These are phyloP conservation scores for Setophaga petechia DNA, from an alignment of 2,113 vertebrate species.

Conservation along the genomic window DNA sequence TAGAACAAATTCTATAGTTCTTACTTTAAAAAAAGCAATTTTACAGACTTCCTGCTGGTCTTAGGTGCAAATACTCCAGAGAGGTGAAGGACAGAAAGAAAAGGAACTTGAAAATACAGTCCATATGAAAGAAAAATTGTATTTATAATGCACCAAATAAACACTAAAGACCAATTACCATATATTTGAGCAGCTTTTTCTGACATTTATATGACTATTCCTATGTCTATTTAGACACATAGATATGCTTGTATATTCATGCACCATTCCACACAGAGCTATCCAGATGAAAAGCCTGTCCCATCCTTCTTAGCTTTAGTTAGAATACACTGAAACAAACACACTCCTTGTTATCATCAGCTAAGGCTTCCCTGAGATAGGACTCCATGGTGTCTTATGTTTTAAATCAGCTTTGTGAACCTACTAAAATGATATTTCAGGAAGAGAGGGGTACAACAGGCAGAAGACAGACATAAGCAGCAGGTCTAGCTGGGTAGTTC, in stretches of 20 bases:
- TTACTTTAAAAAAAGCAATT: neutral
- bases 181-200: neutral
- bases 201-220: neutral
- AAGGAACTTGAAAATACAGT: neutral
- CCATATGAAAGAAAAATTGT: neutral
- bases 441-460: neutral
- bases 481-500: neutral
- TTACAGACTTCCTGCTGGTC: neutral
- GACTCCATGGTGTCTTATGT: neutral
- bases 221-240: neutral
- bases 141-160: constrained; percentile 4
- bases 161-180: neutral
- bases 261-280: neutral
- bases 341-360: neutral
- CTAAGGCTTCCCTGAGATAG: neutral
- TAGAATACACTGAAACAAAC: neutral
- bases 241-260: neutral
- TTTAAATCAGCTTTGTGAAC: neutral
- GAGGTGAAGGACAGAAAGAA: neutral
- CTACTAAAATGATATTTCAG: neutral
- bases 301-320: neutral
- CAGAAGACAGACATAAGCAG: neutral
- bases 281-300: neutral
- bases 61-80: neutral
- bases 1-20: neutral